Evolutionary conservation across 2,113 vertebrate species (phyloP).

Genomic region (Anser cygnoides): DNA sequence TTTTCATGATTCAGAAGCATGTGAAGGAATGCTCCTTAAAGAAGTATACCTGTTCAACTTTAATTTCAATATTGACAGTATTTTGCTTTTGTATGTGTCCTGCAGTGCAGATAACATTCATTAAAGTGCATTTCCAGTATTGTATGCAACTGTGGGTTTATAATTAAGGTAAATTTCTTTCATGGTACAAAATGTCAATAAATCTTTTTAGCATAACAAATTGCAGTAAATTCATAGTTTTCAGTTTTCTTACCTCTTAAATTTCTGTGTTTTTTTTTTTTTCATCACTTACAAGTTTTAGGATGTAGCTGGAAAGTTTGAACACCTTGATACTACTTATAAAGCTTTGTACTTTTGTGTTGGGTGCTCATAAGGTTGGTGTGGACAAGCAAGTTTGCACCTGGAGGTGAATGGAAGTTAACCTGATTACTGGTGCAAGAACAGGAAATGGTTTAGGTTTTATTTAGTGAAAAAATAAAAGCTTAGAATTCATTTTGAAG

Average conservation of each 20-base stretch:
- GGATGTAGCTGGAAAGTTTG: not conserved
- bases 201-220: not conserved
- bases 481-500: not conserved
- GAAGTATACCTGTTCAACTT: conserved; percentile 51
- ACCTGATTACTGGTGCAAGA: not conserved
- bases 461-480: not conserved
- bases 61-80: not conserved
- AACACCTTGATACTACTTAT: not conserved
- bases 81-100: not conserved
- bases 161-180: not conserved
- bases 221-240: not conserved
- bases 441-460: not conserved
- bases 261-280: not conserved
- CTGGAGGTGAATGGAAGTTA: not conserved
- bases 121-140: conserved; percentile 7
- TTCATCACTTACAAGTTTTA: not conserved
- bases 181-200: not conserved
- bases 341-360: not conserved
- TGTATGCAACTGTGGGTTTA: not conserved
- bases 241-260: not conserved
- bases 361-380: not conserved
- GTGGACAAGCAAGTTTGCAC: not conserved
- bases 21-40: conserved; percentile 33
- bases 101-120: not conserved
- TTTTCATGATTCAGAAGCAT: conserved; percentile 69